phyloP scores from a whole-genome alignment of 2,888 invertebrate species.

The Apomyelois bistriatella region DNA sequence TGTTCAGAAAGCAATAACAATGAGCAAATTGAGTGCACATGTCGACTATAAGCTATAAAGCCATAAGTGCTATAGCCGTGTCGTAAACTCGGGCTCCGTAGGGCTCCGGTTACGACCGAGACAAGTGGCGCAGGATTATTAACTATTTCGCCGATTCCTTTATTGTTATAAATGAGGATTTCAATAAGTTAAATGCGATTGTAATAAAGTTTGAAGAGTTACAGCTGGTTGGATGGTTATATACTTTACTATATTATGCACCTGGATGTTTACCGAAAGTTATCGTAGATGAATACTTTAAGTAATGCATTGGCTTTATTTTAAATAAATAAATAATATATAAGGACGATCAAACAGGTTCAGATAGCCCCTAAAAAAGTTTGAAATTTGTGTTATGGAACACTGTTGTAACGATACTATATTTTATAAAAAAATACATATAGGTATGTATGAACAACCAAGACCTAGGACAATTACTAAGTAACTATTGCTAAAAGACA shows the following conservation, averaged over 20 bases:
- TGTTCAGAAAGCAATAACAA: conserved; percentile 5
- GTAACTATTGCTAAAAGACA: no score
- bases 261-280: no score
- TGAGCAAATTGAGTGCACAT: not conserved
- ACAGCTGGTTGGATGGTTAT: not conserved
- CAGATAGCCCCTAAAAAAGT: no score
- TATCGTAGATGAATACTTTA: no score
- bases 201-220: not conserved
- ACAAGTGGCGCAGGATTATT: conserved; percentile 6
- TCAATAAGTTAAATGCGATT: not conserved
- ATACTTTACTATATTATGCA: not conserved
- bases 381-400: no score
- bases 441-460: no score
- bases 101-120: not conserved
- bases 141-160: not conserved
- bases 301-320: no score
- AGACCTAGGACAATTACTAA: no score
- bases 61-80: not conserved
- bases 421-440: no score
- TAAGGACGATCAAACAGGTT: no score
- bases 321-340: no score
- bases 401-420: no score
- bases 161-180: not conserved
- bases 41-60: not conserved
- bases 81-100: conserved; percentile 3